Evolutionary conservation across 1,140 invertebrate genomes (phyloP), one percentile per base, ranked within the genome.

Genomic region (Pentalonia nigronervosa): DNA sequence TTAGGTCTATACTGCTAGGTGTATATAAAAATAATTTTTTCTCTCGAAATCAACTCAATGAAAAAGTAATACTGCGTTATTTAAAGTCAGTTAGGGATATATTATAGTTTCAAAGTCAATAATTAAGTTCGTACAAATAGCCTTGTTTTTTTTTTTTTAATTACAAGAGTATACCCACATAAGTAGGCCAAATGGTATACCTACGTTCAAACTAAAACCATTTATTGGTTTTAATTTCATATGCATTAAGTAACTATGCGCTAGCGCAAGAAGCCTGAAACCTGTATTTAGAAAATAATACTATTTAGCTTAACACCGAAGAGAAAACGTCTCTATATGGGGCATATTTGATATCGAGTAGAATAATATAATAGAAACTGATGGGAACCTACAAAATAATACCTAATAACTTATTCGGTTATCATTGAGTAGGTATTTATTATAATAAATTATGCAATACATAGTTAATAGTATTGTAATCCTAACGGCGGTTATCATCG

Each of bases 271-370:
- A 30, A 11, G 7, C 56, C 90, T 41, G 90, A 91, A 91, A 91
- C 90, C 90, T 81, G 90, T 91, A 91, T 91, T 91, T 81, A 91
- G 67, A 91, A 91, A 90, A 90, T 90, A 90, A 30, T 90, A 90
- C 50, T 90, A 20, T 90, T 90, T 90, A 60, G 8, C 36, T 41
- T 23, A 3, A 36, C 53, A 17, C 34, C 50, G 53, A 60, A 90
- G 88, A 90, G 88, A 90, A 90, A 90, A 90, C 88, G 53, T 60
- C 34, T 90, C 50, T 90, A 41, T 90, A 56, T 45, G 53, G 34
- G 50, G 88, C 34, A 90, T 60, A 60, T 90, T 90, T 45, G 88
- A 41, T 60, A 30, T n/a, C 34, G 50, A 90, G 48, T 25, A 90
- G 34, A 60, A 45, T 90, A 56, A 30, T 17, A 30, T 41, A 11